Evolutionary conservation across 2,797 vertebrate genomes (phyloP).

Genomic region (Enoplosus armatus): DNA sequence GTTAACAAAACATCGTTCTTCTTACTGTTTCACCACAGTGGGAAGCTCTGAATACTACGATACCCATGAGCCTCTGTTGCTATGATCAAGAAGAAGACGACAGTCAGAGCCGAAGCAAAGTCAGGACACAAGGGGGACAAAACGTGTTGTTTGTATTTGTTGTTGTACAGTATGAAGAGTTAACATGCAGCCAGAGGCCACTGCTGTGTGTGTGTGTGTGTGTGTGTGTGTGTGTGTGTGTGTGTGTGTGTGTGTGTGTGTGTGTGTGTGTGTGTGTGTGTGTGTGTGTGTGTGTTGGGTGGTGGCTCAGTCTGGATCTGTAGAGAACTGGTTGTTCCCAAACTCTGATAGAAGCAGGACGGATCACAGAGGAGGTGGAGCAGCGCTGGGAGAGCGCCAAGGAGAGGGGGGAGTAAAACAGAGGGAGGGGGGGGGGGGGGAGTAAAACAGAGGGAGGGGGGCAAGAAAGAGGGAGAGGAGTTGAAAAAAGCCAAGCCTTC

Average conservation of each 20-base stretch:
- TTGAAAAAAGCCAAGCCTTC: background rate
- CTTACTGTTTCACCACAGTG: background rate
- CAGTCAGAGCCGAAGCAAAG: background rate
- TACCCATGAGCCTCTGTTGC: background rate
- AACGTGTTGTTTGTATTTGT: too few relatives aligned
- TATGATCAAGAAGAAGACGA: background rate
- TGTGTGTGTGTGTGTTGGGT: background rate
- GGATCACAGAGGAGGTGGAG: slow-evolving; percentile 39
- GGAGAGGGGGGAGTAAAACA: background rate
- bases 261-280: too few relatives aligned
- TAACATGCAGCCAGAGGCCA: slow-evolving; percentile 8
- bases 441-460: background rate
- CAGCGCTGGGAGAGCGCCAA: slow-evolving; percentile 3
- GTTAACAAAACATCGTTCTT: too few relatives aligned
- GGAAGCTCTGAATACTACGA: too few relatives aligned
- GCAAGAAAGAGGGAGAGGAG: background rate
- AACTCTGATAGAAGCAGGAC: slow-evolving; percentile 47
- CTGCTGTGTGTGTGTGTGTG: slow-evolving; percentile 20
- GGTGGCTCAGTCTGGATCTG: slow-evolving; percentile 28
- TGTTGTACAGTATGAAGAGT: background rate
- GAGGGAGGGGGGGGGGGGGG: background rate
- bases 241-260: slow-evolving; percentile 9
- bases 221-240: slow-evolving; percentile 26
- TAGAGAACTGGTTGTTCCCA: slow-evolving; percentile 61
- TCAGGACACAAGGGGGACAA: too few relatives aligned